Evolutionary conservation across 2,888 invertebrate species (phyloP).

Genomic region (Synanthedon myopaeformis): DNA sequence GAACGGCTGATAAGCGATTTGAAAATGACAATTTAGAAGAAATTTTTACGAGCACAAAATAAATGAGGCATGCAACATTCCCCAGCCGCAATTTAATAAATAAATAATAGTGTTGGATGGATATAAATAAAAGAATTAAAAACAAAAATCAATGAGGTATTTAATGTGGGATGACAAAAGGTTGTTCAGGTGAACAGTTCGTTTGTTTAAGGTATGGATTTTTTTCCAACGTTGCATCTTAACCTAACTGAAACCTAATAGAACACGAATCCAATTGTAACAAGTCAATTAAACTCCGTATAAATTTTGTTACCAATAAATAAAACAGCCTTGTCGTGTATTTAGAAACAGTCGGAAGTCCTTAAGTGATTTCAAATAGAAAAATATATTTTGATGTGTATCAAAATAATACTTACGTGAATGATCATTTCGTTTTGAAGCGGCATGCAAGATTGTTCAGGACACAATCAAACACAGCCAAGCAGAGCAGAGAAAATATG

Average conservation of each 20-base stretch:
- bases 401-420: slow-evolving; percentile 81
- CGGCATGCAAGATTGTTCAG: slow-evolving; percentile 82
- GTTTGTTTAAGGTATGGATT: slow-evolving; percentile 13
- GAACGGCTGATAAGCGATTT: slow-evolving; percentile 2
- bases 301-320: neutral
- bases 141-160: slow-evolving; percentile 37
- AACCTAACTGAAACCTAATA: slow-evolving; percentile 13
- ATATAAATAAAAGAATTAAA: slow-evolving; percentile 40
- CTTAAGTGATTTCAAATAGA: slow-evolving; percentile 16
- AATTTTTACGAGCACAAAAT: slow-evolving; percentile 24
- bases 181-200: slow-evolving; percentile 35
- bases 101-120: slow-evolving; percentile 60
- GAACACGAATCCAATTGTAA: slow-evolving; percentile 3
- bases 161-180: slow-evolving; percentile 41
- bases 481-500: slow-evolving; percentile 86
- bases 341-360: slow-evolving; percentile 7
- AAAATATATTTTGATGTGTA: slow-evolving; percentile 53
- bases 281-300: neutral
- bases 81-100: slow-evolving; percentile 64
- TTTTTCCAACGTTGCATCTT: slow-evolving; percentile 19
- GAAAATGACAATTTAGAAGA: slow-evolving; percentile 30
- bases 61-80: slow-evolving; percentile 61
- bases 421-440: slow-evolving; percentile 78
- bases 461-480: slow-evolving; percentile 86
- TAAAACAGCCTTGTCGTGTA: slow-evolving; percentile 6